Conservation (phyloP, 1,140 invertebrate species). For the Idris sp. region DNA sequence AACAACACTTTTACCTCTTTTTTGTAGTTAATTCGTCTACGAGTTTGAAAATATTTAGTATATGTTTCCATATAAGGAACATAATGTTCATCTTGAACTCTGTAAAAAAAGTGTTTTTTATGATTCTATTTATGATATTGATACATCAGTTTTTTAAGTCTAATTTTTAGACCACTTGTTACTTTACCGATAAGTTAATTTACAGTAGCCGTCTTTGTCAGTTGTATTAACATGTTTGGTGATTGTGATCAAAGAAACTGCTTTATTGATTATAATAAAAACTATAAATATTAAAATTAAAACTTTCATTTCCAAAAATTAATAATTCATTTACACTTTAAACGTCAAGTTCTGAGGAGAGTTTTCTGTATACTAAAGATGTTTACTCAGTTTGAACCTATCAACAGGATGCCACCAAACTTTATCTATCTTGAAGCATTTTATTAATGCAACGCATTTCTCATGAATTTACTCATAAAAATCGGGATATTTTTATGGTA, state of each 20-base stretch:
- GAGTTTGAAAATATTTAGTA: not conserved
- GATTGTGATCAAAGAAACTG: no score
- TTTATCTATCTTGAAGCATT: slow-evolving; percentile 1
- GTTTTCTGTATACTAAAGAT: slow-evolving; percentile 6
- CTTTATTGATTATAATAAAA: not conserved
- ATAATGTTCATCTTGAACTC: slow-evolving; percentile 3
- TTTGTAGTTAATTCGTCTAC: slow-evolving; percentile 7
- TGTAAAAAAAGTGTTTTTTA: not conserved
- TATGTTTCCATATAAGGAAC: slow-evolving; percentile 1
- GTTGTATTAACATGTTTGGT: no score
- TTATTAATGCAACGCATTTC: slow-evolving; percentile 4
- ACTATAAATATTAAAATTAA: not conserved
- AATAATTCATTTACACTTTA: not conserved
- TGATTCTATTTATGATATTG: no score
- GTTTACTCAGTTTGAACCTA: slow-evolving; percentile 2
- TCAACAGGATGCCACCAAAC: slow-evolving; percentile 12
- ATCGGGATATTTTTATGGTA: no score
- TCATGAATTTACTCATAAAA: no score
- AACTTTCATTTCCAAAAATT: not conserved
- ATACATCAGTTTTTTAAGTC: no score
- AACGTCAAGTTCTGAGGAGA: not conserved
- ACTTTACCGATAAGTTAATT: slow-evolving; percentile 5
- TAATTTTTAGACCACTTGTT: no score
- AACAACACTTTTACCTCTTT: slow-evolving; percentile 3
- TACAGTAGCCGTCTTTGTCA: slow-evolving; percentile 5